Percentiles rank a stretch among this genome's conserved stretches.
phyloP scores from a whole-genome alignment of 2,113 vertebrate genomes.

The Neogale vison region DNA sequence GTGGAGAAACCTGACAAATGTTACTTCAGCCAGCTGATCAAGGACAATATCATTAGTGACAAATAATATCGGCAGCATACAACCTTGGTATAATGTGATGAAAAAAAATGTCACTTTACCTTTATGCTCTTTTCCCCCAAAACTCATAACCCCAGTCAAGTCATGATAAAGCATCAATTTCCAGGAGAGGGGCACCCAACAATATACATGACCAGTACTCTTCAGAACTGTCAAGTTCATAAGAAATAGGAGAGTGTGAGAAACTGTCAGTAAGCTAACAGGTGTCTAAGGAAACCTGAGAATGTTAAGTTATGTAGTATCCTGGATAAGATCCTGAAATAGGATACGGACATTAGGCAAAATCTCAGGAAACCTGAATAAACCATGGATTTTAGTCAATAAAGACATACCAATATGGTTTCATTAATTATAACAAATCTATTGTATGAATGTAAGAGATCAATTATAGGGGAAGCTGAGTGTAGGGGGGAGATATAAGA shows the following conservation, averaged over 20 bases:
- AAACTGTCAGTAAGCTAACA: neutral
- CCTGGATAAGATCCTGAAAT: neutral
- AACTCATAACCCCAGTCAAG: neutral
- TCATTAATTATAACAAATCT: neutral
- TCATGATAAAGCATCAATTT: constrained; percentile 6
- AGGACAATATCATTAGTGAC: neutral
- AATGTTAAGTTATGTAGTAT: neutral
- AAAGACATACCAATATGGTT: neutral
- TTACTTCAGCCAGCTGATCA: neutral
- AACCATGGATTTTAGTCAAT: neutral
- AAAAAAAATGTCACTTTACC: neutral
- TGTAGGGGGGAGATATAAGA: neutral
- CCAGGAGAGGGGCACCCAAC: neutral
- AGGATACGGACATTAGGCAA: neutral
- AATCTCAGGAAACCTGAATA: neutral
- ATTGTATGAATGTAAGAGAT: neutral
- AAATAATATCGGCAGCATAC: neutral
- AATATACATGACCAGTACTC: neutral
- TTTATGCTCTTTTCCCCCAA: neutral
- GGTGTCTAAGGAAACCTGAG: neutral
- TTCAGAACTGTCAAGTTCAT: neutral
- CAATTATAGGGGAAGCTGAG: neutral
- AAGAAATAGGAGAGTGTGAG: neutral
- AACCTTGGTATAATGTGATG: neutral
- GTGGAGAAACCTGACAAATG: neutral